These are phyloP conservation scores for Planococcus citri DNA, from an alignment of 1,140 invertebrate species.

Conservation along the genomic window DNA sequence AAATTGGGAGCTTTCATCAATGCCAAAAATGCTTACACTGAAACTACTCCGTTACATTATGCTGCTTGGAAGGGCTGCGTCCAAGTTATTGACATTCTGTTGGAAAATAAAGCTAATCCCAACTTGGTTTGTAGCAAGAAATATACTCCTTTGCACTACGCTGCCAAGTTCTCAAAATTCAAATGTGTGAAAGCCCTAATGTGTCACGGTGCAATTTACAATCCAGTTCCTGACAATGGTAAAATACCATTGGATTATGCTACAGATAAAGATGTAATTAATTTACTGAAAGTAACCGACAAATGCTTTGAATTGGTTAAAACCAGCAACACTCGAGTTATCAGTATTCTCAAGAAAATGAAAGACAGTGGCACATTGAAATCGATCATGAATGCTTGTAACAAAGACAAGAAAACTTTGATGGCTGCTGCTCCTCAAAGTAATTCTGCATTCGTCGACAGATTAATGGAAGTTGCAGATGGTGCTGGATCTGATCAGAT, in stretches of 20 bases:
- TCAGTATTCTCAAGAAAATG: too few species aligned
- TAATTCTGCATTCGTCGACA: constrained; percentile 48
- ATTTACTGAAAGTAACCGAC: too few species aligned
- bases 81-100: constrained; percentile 32
- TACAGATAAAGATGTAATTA: too few species aligned
- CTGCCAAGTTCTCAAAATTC: constrained; percentile 14
- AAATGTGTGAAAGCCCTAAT: constrained; percentile 7
- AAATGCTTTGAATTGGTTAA: too few species aligned
- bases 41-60: constrained; percentile 22
- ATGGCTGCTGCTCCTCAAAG: neutral
- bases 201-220: constrained; percentile 25
- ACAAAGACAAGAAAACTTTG: constrained; percentile 23
- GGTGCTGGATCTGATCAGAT: constrained; percentile 58
- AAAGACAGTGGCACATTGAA: too few species aligned
- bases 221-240: too few species aligned
- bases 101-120: constrained; percentile 36
- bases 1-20: too few species aligned
- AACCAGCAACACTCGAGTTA: too few species aligned
- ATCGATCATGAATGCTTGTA: constrained; percentile 42
- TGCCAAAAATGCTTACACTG: too few species aligned
- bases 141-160: constrained; percentile 36
- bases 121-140: constrained; percentile 37
- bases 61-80: constrained; percentile 25
- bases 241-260: too few species aligned
- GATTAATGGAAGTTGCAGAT: constrained; percentile 50